Conservation (phyloP, 1,140 invertebrate genomes). For the Aplysia californica region DNA sequence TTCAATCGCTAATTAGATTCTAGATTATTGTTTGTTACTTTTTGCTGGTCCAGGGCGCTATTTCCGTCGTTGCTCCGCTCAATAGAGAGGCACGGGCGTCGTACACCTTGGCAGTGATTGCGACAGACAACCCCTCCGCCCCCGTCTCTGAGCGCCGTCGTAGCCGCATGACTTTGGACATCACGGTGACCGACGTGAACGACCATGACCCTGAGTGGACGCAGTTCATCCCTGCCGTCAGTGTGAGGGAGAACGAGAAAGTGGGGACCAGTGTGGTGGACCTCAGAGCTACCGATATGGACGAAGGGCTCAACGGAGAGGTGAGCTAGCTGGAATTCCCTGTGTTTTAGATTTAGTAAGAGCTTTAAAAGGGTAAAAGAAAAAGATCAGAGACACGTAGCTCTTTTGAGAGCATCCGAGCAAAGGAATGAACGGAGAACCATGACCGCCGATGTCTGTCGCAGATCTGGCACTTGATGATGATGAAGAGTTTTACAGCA, state of each 20-base stretch:
- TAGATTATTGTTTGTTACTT: no score
- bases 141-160: neutral
- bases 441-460: no score
- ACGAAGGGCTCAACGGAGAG: constrained; percentile 1
- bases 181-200: constrained; percentile 18
- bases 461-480: no score
- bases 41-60: neutral
- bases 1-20: no score
- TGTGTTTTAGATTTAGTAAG: no score
- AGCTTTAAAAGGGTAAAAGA: no score
- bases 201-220: constrained; percentile 12
- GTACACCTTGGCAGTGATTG: neutral
- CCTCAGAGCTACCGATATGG: neutral
- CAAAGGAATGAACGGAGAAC: no score
- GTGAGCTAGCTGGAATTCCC: no score
- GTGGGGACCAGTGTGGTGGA: neutral
- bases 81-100: neutral
- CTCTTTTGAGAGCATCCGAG: no score
- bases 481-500: no score
- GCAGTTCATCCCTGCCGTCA: neutral
- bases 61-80: neutral
- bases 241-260: neutral
- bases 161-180: neutral
- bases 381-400: no score
- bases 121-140: neutral